Base-by-base conservation (phyloP, 2,113 vertebrate species). In the Hyla sarda region DNA sequence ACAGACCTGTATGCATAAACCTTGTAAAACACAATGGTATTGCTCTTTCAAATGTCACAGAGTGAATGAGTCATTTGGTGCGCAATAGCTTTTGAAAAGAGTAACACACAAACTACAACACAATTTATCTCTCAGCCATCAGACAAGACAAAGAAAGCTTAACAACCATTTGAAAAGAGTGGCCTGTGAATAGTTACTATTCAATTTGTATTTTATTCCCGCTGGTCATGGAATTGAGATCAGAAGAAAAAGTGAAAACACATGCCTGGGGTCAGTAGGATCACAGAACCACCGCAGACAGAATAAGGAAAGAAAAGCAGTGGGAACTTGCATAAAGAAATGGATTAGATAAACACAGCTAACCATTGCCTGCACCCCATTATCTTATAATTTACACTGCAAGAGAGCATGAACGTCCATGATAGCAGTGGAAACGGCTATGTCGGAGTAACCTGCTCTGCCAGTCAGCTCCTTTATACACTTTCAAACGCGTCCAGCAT, bases 181-280 rank as follows among this genome's bases (percentile, higher is more conserved):
- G 94, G 96, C 95, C 97, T 98, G 97, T 96, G 96, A 99, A 99
- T 97, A 96, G 97, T 99, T 99, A 99, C 97, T 97, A 98, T 99
- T 99, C 97, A 99, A 99, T 99, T 99, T 99, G 98, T 98, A 97
- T 98, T 96, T 96, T 96, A 96, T 98, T 99, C 97, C 97, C 94
- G 96, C 97, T 98, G 98, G 97, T 98, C 96, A 96, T 96, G 93
- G 96, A 96, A 97, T 96, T 96, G 96, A 98, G 97, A 99, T 99
- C 98, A 99, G 97, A 99, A 97, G 94, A 93, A 94, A 98, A 98
- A 99, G 97, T 99, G 97, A 99, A 99, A 99, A 98, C 98, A 99
- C 96, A 99, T 99, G 97, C 95, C 92, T 92, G 94, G 95, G 98
- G 98, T 99, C 98, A 98, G 96, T 91, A 90, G 95, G 97, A 98